Conservation (phyloP, 2,888 invertebrate species). For the Dastarcus helophoroides region DNA sequence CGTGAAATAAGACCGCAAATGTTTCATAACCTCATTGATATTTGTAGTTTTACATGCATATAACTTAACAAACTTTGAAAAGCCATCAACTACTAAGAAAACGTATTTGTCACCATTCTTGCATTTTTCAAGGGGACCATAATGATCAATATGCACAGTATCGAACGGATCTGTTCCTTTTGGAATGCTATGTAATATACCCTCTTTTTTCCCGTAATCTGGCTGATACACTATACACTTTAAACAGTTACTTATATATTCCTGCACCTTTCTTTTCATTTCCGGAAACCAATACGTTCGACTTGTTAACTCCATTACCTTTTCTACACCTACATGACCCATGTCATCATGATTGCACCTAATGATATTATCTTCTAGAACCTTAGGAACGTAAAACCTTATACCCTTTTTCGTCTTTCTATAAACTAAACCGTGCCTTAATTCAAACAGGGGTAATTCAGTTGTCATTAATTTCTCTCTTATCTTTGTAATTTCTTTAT, state of each 20-base stretch:
- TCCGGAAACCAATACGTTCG: constrained; percentile 24
- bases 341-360: constrained; percentile 16
- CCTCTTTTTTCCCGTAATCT: constrained; percentile 18
- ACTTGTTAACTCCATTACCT: constrained; percentile 18
- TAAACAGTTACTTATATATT: constrained; percentile 20
- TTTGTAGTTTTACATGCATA: constrained; percentile 16
- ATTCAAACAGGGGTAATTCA: constrained; percentile 13
- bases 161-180: constrained; percentile 21
- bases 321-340: constrained; percentile 23
- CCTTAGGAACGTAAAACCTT: constrained; percentile 16
- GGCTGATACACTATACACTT: constrained; percentile 20
- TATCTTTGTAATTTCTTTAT: constrained; percentile 16
- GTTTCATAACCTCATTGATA: constrained; percentile 13
- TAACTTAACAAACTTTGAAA: constrained; percentile 20
- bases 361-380: constrained; percentile 14
- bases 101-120: constrained; percentile 15
- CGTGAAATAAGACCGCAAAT: constrained; percentile 13
- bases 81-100: constrained; percentile 20
- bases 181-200: constrained; percentile 18
- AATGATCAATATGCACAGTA: constrained; percentile 23
- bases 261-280: constrained; percentile 17
- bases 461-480: constrained; percentile 13
- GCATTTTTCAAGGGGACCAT: constrained; percentile 17
- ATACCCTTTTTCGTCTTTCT: constrained; percentile 11
- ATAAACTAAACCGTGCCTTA: constrained; percentile 18